A percentile compares a stretch with the other conserved stretches of the same genome.
Evolutionary conservation across 2,797 vertebrate genomes (phyloP).

Genomic region (Fistularia tabacaria): DNA sequence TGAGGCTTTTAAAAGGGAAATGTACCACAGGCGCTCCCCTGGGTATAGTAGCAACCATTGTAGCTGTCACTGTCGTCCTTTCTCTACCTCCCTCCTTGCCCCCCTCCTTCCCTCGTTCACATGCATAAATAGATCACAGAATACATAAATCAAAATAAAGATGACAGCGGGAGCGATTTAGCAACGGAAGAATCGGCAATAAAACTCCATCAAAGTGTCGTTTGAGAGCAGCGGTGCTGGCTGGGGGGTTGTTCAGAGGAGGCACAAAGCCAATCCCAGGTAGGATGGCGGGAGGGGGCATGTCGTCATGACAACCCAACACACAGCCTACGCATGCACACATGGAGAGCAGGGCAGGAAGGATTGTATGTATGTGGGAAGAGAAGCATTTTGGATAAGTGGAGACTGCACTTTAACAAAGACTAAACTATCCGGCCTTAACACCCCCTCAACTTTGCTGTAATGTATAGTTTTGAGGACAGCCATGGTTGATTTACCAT

Average conservation of each 20-base stretch:
- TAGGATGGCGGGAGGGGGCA: slow-evolving; percentile 61
- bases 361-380: slow-evolving; percentile 50
- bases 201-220: slow-evolving; percentile 81
- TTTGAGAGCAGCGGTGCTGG: slow-evolving; percentile 67
- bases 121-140: slow-evolving; percentile 81
- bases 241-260: slow-evolving; percentile 68
- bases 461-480: background rate
- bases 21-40: slow-evolving; percentile 71
- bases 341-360: slow-evolving; percentile 43
- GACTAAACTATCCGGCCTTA: too few species aligned
- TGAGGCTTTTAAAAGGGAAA: slow-evolving; percentile 75
- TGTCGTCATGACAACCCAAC: slow-evolving; percentile 76
- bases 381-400: slow-evolving; percentile 54
- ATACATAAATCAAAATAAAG: slow-evolving; percentile 83
- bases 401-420: slow-evolving; percentile 34
- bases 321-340: slow-evolving; percentile 56
- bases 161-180: slow-evolving; percentile 79
- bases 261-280: slow-evolving; percentile 74
- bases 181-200: slow-evolving; percentile 74
- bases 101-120: slow-evolving; percentile 56
- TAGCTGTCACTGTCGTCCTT: slow-evolving; percentile 68
- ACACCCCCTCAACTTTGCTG: slow-evolving; percentile 10
- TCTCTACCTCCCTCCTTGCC: slow-evolving; percentile 17
- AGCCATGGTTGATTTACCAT: background rate
- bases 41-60: slow-evolving; percentile 66